Evolutionary conservation across 2,888 invertebrate species (phyloP), one percentile per base, ranked within the genome.

Genomic region (Barypeithes pellucidus): DNA sequence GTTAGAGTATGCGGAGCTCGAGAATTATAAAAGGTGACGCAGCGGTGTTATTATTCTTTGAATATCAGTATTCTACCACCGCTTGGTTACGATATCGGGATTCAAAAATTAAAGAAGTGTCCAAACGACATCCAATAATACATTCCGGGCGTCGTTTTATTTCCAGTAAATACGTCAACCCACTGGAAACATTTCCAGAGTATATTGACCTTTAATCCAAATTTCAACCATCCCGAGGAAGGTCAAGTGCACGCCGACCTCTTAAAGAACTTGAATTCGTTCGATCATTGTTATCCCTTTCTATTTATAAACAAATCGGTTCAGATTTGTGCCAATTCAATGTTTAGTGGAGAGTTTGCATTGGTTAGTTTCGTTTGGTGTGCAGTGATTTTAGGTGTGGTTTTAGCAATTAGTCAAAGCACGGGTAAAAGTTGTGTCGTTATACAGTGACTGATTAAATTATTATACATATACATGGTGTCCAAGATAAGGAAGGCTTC

Each of bases 231-330:
- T 29, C 33, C 59, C 5, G 0, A 41, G 11, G 7, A 18, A 18
- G 45, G 57, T 66, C 59, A 71, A 72, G 72, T 41, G 47, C 33
- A 72, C 61, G 43, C 18, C 39, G 47, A 36, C 14, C 63, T 61
- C 70, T 70, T 62, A 61, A 70, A 70, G 70, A 66, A 59, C 63
- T 73, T 18, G 12, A 12, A 43, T 39, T 12, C 16, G 59, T 59
- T 57, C 22, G 63, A 41, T 62, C 33, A 73, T 73, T 66, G 69
- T 69, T 61, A 61, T 66, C 59, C 66, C 43, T 50, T 45, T 65
- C 75, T 75, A 75, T 75, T 75, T 75, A 75, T 75, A 75, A 62
- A 36, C 67, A 65, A 60, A n/a, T 45, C 39, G 16, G 29, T 29
- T 9, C 22, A n/a, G 70, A 63, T 67, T 70, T 74, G 63, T 45